phyloP scores from a whole-genome alignment of 2,113 vertebrate genomes.

The Epinephelus cyanopodus region DNA sequence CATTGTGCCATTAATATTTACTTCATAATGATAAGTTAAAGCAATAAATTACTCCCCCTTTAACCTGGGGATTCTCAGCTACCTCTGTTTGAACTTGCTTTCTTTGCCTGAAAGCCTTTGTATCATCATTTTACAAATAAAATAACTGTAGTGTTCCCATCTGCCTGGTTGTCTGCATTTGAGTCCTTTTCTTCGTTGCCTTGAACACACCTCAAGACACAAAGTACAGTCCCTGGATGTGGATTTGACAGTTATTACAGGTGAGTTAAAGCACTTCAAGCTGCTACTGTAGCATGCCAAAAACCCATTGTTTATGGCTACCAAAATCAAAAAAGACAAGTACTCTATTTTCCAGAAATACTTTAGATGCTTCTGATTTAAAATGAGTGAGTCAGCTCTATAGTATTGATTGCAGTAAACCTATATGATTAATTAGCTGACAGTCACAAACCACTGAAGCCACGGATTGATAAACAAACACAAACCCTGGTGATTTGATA shows the following conservation, averaged over 20 bases:
- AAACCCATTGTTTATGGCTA: not conserved
- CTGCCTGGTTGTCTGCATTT: not conserved
- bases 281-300: not conserved
- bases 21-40: too few relatives aligned
- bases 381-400: constrained; percentile 10
- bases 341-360: not conserved
- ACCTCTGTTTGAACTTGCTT: not conserved
- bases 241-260: not conserved
- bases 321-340: not conserved
- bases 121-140: not conserved
- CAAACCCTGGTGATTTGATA: constrained; percentile 25
- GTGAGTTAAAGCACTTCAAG: not conserved
- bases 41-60: not conserved
- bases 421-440: constrained; percentile 33
- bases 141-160: not conserved
- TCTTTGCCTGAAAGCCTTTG: not conserved
- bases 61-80: not conserved
- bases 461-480: constrained; percentile 36
- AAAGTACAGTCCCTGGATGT: not conserved
- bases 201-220: not conserved
- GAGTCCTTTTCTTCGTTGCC: not conserved
- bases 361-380: not conserved
- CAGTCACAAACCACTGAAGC: constrained; percentile 42
- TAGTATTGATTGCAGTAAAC: constrained; percentile 5
- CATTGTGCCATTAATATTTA: too few relatives aligned